These are phyloP conservation scores for Micropoecilia bifurca DNA, from an alignment of 2,797 vertebrate species.

Conservation along the genomic window DNA sequence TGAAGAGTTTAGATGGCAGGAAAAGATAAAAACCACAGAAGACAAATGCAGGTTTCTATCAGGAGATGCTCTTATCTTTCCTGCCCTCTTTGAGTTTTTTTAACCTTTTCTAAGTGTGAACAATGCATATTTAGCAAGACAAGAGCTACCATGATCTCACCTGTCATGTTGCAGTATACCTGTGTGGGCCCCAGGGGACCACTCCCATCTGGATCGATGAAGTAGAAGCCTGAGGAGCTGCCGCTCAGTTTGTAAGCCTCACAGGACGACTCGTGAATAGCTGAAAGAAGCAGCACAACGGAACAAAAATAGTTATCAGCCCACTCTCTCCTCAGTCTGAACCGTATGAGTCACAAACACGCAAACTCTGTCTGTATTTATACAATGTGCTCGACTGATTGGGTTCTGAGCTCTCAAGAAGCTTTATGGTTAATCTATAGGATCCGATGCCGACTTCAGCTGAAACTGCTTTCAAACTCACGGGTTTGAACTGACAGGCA, in stretches of 20 bases:
- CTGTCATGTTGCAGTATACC: constrained; percentile 89
- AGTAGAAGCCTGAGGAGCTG: constrained; percentile 83
- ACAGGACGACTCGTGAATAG: constrained; percentile 85
- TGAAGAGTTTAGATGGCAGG: not conserved
- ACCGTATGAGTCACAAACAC: constrained; percentile 16
- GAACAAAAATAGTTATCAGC: constrained; percentile 27
- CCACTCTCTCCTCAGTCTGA: constrained; percentile 10
- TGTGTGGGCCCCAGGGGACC: constrained; percentile 82
- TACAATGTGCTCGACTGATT: constrained; percentile 6
- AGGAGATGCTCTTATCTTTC: not conserved
- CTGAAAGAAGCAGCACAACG: constrained; percentile 58
- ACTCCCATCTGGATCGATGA: constrained; percentile 86
- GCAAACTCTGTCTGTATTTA: constrained; percentile 28
- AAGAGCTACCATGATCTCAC: constrained; percentile 70
- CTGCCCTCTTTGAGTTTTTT: not conserved
- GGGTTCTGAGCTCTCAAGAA: constrained; percentile 8
- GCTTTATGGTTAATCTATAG: not conserved
- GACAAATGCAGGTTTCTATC: not conserved
- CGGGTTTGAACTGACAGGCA: not conserved
- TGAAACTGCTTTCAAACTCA: not conserved
- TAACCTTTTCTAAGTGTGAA: not conserved
- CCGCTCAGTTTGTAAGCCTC: constrained; percentile 85
- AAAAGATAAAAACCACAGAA: not conserved
- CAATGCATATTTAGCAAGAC: constrained; percentile 44
- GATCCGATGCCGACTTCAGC: not conserved